Evolutionary conservation across 2,797 vertebrate genomes (phyloP), one percentile per base, ranked within the genome.

Genomic region (Atherinosoma microstoma): DNA sequence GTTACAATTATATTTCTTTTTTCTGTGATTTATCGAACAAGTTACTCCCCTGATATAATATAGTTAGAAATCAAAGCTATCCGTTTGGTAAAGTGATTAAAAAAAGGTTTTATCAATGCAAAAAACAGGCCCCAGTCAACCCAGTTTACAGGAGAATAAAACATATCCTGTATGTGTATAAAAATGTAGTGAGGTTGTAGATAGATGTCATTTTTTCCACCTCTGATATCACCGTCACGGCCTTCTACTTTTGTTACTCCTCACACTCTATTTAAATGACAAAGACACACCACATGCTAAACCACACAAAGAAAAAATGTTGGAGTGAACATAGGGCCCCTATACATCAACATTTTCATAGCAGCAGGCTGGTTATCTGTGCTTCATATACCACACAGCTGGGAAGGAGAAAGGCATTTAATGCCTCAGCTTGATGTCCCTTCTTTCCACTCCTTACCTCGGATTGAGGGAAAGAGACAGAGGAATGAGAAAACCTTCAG

Each of bases 361-460:
- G 75, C 85, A 82, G 68, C 70, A 35, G 74, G 72, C 57, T 63
- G 53, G 74, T 85, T 84, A 86, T 84, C 59, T 75, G 34, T 84
- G 64, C 64, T 75, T 61, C 79, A 72, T 69, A 74, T 70, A 77
- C 81, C 34, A 67, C 89, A 87, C 88, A 86, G 84, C 84, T 75
- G 83, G 86, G 84, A 91, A 88, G 83, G 83, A 87, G 81, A 27
- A 85, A 88, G 86, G 78, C 76, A 90, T 88, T 89, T 84, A 90
- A 84, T 80, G 76, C 76, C 84, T 36, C 84, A 81, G 87, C 79
- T 87, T 87, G 83, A 84, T 13, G 67, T 75, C 80, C 78, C 51
- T 83, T 79, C 75, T 73, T 79, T 67, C 58, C 53, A 58, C 47
- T 62, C 38, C 42, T 58, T 64, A 67, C 58, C 27, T 36, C 54